A percentile compares a stretch with the other conserved stretches of the same genome.
These are phyloP conservation scores for Synanthedon andrenaeformis DNA, from an alignment of 2,888 invertebrate species.

Conservation along the genomic window DNA sequence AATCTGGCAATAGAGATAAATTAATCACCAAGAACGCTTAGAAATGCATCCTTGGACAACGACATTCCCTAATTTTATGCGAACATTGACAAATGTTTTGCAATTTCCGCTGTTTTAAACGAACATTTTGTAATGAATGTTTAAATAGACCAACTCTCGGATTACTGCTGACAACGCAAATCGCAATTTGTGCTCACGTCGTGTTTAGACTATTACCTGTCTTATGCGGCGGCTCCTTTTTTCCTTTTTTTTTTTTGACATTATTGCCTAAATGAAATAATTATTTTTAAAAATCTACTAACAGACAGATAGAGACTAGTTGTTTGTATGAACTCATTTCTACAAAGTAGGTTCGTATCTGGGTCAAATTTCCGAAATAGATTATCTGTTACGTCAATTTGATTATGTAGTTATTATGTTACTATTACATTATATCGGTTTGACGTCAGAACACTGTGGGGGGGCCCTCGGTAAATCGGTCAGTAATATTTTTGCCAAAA, in stretches of 20 bases:
- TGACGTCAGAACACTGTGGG: slow-evolving; percentile 46
- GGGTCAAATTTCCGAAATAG: no score
- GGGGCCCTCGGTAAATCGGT: slow-evolving; percentile 49
- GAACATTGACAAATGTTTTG: background rate
- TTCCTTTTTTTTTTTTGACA: background rate
- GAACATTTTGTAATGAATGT: background rate
- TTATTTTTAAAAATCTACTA: no score
- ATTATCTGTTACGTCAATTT: background rate
- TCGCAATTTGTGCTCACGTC: background rate
- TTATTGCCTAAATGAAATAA: no score
- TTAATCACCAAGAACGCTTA: slow-evolving; percentile 18
- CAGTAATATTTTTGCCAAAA: slow-evolving; percentile 40
- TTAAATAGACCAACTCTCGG: background rate
- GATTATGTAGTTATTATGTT: background rate
- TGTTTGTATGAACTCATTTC: no score
- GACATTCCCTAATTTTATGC: background rate
- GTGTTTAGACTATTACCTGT: background rate
- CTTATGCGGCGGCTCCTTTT: background rate
- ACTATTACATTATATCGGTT: slow-evolving; percentile 21
- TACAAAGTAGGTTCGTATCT: no score
- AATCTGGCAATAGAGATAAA: slow-evolving; percentile 17
- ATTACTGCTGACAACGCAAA: background rate
- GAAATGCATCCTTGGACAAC: slow-evolving; percentile 10
- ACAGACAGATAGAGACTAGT: no score
- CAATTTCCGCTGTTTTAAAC: background rate